A percentile compares a stretch with the other conserved stretches of the same genome.
Evolutionary conservation across 2,888 invertebrate species (phyloP).

Genomic region (Stomorhina lunata): DNA sequence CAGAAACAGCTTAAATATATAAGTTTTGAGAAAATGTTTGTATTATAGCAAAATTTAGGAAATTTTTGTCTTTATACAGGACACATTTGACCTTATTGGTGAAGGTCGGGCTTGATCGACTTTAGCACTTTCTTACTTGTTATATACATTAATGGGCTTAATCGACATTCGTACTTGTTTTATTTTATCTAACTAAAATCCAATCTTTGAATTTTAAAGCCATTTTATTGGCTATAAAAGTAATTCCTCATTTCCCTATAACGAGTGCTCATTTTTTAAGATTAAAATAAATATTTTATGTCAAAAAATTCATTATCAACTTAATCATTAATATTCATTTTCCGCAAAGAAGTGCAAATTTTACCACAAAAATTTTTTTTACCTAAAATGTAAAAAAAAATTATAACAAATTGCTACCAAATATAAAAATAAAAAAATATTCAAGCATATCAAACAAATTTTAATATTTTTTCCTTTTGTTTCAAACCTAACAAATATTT

Average conservation of each 20-base stretch:
- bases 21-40: no score
- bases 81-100: no score
- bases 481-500: constrained; percentile 3
- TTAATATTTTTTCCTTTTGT: not conserved
- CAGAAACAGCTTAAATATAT: no score
- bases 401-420: not conserved
- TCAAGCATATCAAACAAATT: constrained; percentile 16
- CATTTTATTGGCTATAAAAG: not conserved
- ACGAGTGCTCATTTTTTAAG: not conserved
- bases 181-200: no score
- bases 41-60: no score
- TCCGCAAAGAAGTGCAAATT: constrained; percentile 6
- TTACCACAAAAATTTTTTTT: constrained; percentile 22
- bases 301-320: constrained; percentile 34
- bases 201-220: not conserved
- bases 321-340: constrained; percentile 27
- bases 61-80: no score
- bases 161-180: no score
- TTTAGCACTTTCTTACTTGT: no score
- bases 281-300: constrained; percentile 6
- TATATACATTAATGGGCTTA: no score
- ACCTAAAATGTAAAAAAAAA: not conserved
- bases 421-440: not conserved
- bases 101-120: no score
- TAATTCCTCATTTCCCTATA: not conserved